phyloP scores from a whole-genome alignment of 2,888 invertebrate genomes.

The Formica aserva region DNA sequence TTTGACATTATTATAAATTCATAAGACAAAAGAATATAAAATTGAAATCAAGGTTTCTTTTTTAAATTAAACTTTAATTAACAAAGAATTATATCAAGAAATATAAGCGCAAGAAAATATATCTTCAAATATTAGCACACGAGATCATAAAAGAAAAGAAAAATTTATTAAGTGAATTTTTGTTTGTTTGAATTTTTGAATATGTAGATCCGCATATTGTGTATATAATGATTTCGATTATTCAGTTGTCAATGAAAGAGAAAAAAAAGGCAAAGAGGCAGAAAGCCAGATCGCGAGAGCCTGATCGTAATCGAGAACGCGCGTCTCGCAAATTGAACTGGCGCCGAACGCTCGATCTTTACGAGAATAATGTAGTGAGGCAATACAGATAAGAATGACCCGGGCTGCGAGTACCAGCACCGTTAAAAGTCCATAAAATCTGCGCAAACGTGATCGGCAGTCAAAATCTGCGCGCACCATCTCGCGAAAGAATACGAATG shows the following conservation, averaged over 20 bases:
- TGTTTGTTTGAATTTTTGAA: not conserved
- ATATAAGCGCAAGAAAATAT: no score
- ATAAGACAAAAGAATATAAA: not conserved
- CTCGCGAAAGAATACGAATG: constrained; percentile 36
- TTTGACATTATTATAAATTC: not conserved
- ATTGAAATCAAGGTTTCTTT: not conserved
- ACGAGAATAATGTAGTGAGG: constrained; percentile 35
- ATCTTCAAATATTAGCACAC: not conserved
- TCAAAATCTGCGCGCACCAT: constrained; percentile 52
- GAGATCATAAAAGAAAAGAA: not conserved
- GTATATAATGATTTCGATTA: constrained; percentile 6
- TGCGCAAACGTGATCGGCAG: constrained; percentile 56
- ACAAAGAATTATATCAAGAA: not conserved
- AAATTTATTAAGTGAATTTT: not conserved
- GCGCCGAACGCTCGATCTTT: constrained; percentile 58
- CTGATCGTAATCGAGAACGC: constrained; percentile 13
- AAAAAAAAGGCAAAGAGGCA: not conserved
- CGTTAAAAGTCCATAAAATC: constrained; percentile 63
- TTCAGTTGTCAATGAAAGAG: not conserved
- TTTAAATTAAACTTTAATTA: not conserved
- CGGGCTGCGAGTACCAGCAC: constrained; percentile 22
- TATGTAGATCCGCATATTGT: not conserved
- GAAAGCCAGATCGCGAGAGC: not conserved
- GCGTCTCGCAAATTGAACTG: constrained; percentile 62
- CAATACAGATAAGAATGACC: constrained; percentile 43